phyloP scores from a whole-genome alignment of 2,888 invertebrate species.

The Hemicrepidius hirtus region DNA sequence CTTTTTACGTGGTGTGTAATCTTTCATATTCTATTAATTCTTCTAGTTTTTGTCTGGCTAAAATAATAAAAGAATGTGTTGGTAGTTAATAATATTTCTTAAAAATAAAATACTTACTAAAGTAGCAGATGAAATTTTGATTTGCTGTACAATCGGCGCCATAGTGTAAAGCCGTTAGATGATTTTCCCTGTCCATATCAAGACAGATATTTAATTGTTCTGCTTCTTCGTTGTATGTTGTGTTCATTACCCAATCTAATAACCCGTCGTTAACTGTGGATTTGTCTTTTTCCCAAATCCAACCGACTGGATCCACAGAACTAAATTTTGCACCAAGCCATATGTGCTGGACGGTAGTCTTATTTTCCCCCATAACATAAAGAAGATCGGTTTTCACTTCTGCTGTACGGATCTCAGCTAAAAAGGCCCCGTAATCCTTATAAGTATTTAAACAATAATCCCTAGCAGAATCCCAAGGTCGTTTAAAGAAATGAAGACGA shows the following conservation, averaged over 20 bases:
- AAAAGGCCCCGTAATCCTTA: not conserved
- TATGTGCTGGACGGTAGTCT: constrained; percentile 37
- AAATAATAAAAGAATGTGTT: no score
- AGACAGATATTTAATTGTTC: constrained; percentile 23
- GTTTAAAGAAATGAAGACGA: not conserved
- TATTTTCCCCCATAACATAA: constrained; percentile 45
- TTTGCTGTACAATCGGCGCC: constrained; percentile 60
- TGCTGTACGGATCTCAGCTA: constrained; percentile 5
- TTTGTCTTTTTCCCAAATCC: constrained; percentile 7
- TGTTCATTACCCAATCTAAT: constrained; percentile 15
- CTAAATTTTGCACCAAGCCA: constrained; percentile 42
- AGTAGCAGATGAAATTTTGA: not conserved
- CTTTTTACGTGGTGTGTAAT: no score
- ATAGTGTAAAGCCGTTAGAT: constrained; percentile 72
- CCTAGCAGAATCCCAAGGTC: constrained; percentile 11
- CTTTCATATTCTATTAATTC: no score
- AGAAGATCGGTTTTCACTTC: constrained; percentile 7
- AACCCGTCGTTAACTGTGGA: not conserved
- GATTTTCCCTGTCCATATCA: constrained; percentile 74
- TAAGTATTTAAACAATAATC: not conserved
- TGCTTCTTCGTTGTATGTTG: not conserved
- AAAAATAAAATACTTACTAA: constrained; percentile 20
- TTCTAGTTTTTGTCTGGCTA: no score
- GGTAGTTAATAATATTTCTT: no score
- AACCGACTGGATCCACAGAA: not conserved